These are phyloP conservation scores for Trichomalopsis sarcophagae DNA, from an alignment of 1,140 invertebrate species.

Conservation along the genomic window DNA sequence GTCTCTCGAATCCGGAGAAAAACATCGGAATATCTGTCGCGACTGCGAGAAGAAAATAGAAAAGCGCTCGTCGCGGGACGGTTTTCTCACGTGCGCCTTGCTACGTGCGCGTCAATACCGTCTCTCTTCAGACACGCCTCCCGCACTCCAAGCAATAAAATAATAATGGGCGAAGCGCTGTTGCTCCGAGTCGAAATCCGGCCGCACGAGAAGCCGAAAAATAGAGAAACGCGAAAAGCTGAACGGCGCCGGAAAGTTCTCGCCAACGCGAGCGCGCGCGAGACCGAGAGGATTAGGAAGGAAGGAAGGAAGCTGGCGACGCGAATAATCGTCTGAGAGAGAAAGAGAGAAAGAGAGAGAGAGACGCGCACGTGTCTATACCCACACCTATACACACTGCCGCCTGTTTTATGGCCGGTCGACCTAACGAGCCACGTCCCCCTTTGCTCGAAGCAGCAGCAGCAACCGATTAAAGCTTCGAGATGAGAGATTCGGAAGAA, in stretches of 20 bases:
- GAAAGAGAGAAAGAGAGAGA: too few species aligned
- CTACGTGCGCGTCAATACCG: constrained; percentile 65
- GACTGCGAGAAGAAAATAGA: not conserved
- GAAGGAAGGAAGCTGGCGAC: constrained; percentile 28
- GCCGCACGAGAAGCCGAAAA: not conserved
- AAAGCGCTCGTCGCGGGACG: constrained; percentile 21
- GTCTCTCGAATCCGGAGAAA: not conserved
- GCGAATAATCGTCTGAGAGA: not conserved
- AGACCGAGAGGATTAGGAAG: constrained; percentile 15
- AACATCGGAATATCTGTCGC: not conserved
- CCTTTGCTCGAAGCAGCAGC: not conserved
- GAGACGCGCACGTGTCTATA: too few species aligned
- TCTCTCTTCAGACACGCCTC: not conserved
- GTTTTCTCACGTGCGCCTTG: constrained; percentile 60
- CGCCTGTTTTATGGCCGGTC: not conserved
- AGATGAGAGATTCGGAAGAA: too few species aligned
- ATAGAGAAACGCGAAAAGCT: not conserved
- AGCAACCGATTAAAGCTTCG: constrained; percentile 14
- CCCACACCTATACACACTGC: not conserved
- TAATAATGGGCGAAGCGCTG: constrained; percentile 59
- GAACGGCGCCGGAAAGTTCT: not conserved
- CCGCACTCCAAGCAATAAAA: constrained; percentile 60
- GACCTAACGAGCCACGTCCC: constrained; percentile 2
- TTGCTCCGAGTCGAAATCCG: not conserved
- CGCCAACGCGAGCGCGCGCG: constrained; percentile 36